These are phyloP conservation scores for Rhadinocentrus ornatus DNA, from an alignment of 2,797 vertebrate species.

Conservation along the genomic window DNA sequence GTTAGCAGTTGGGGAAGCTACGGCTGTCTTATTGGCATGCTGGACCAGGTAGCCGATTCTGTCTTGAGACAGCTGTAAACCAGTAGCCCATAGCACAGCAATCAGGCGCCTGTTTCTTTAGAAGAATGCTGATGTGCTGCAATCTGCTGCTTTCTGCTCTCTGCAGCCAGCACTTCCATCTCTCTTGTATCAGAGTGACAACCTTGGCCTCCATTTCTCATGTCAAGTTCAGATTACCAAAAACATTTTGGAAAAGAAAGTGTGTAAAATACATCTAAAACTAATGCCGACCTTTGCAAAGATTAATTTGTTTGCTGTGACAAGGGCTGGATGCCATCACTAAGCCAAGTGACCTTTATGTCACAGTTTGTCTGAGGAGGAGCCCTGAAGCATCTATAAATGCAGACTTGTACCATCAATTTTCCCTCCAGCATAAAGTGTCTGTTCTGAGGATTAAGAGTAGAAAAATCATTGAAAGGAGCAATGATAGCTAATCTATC, in stretches of 20 bases:
- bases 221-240: conserved; percentile 84
- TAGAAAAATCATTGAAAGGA: conserved; percentile 75
- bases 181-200: conserved; percentile 88
- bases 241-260: conserved; percentile 61
- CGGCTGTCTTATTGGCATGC: conserved; percentile 96
- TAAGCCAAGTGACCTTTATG: conserved; percentile 92
- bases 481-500: conserved; percentile 82
- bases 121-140: conserved; percentile 92
- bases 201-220: conserved; percentile 86
- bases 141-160: conserved; percentile 86
- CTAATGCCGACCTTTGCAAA: conserved; percentile 97
- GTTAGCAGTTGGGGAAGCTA: conserved; percentile 84
- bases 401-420: conserved; percentile 83
- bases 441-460: conserved; percentile 74
- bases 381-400: conserved; percentile 89
- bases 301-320: conserved; percentile 97
- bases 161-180: conserved; percentile 82
- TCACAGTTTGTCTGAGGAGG: conserved; percentile 84
- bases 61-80: conserved; percentile 98
- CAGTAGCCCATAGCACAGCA: conserved; percentile 96
- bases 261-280: conserved; percentile 86
- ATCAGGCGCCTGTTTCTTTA: conserved; percentile 90
- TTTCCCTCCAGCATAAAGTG: conserved; percentile 82
- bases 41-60: conserved; percentile 88
- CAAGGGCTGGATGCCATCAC: conserved; percentile 87